Evolutionary conservation across 2,113 vertebrate species (phyloP), one percentile per base, ranked within the genome.

Genomic region (Agapornis roseicollis): DNA sequence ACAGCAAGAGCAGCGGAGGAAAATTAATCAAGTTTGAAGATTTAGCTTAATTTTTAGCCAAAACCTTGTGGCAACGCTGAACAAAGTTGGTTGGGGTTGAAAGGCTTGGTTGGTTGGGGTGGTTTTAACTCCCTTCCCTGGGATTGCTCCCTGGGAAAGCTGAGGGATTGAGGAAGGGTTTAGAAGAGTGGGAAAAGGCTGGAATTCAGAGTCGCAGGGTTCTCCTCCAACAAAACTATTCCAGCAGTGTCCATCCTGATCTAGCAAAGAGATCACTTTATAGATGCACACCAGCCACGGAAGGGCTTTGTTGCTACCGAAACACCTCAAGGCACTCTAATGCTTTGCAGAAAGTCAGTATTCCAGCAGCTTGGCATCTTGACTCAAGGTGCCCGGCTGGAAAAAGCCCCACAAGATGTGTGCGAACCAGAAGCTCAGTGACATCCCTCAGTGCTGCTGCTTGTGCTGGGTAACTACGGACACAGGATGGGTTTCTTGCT

Each of bases 1-100:
- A 83, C 46, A 37, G 72, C 44, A 25, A 86, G 61, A 0, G 3
- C 63, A 89, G 85, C 79, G 35, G 64, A 61, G 46, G 25, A 76
- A 74, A 89, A 94, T 56, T 92, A 87, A 92, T 92, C 47, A 52
- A 46, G 37, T 46, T 71, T 83, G 78, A 83, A 80, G 78, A 89
- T 76, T 83, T 33, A 56, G 94, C 41, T 95, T 92, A 94, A 94
- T 94, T 94, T 95, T 95, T 94, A 95, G 85, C 94, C 68, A 83
- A 71, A 94, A 37, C 33, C 27, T 76, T 15, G 37, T 24, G 52
- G 72, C 33, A 41, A n/a, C 1, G 9, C 20, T 56, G 80, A 68
- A 53, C 19, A 24, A 50, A 56, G 46, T 47, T 47, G 46, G 1
- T n/a, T 37, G 18, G 11, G 7, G 11, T 19, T n/a, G n/a, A n/a